phyloP scores from a whole-genome alignment of 1,140 invertebrate species.

The Dysdera silvatica region DNA sequence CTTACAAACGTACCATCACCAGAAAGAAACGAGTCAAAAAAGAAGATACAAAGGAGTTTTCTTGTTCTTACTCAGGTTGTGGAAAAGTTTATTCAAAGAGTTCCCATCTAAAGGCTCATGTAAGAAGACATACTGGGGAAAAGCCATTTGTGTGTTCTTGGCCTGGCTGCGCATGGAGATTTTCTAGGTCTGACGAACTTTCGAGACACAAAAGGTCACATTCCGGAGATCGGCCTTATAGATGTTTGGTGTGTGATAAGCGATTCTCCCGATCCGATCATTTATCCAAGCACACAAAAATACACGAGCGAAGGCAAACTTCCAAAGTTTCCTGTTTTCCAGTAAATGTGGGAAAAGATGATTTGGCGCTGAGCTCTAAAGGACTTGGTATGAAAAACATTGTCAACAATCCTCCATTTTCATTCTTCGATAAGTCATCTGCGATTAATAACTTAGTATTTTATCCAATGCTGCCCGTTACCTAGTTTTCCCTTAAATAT shows the following conservation, averaged over 20 bases:
- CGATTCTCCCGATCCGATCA: slow-evolving; percentile 82
- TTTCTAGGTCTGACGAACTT: slow-evolving; percentile 86
- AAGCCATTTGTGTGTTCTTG: slow-evolving; percentile 86
- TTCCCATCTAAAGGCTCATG: slow-evolving; percentile 86
- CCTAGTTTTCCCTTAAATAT: too few relatives aligned
- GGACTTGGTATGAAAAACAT: too few relatives aligned
- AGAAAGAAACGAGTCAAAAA: slow-evolving; percentile 22
- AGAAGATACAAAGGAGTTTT: slow-evolving; percentile 52
- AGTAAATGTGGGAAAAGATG: too few relatives aligned
- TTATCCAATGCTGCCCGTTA: too few relatives aligned
- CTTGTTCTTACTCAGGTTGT: slow-evolving; percentile 54
- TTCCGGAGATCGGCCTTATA: slow-evolving; percentile 75
- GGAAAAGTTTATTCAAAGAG: slow-evolving; percentile 77
- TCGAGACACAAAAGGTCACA: slow-evolving; percentile 71
- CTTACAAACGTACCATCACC: neutral
- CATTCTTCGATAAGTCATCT: too few relatives aligned
- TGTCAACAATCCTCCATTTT: too few relatives aligned
- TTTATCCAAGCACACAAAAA: slow-evolving; percentile 77
- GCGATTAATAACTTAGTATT: too few relatives aligned
- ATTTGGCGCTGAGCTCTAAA: too few relatives aligned
- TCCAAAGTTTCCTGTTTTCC: too few relatives aligned
- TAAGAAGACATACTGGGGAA: slow-evolving; percentile 87
- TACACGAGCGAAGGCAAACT: slow-evolving; percentile 51
- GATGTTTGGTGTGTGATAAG: slow-evolving; percentile 71
- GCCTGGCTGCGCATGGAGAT: slow-evolving; percentile 82